A percentile compares a stretch with the other conserved stretches of the same genome.
phyloP scores from a whole-genome alignment of 1,140 invertebrate genomes.

The Palaemon carinicauda region DNA sequence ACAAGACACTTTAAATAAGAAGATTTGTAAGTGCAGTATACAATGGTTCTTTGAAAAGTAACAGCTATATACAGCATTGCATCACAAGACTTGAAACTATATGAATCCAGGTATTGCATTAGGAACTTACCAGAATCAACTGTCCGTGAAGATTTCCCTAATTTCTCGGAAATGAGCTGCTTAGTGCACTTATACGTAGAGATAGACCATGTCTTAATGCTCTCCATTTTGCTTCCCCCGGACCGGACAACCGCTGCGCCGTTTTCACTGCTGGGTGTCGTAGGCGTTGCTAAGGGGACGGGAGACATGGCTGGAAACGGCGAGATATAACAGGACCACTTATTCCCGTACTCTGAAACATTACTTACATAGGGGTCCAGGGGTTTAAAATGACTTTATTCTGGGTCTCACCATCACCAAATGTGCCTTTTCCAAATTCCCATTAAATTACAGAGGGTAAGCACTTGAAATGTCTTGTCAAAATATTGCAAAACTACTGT shows the following conservation, averaged over 20 bases:
- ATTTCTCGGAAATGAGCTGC: conserved; percentile 92
- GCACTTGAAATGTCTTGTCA: no score
- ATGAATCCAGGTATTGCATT: no score
- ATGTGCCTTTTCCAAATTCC: not conserved
- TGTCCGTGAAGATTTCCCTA: conserved; percentile 91
- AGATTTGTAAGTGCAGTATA: no score
- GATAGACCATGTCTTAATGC: conserved; percentile 88
- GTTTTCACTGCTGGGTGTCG: conserved; percentile 32
- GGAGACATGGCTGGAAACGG: conserved; percentile 53
- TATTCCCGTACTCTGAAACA: conserved; percentile 49
- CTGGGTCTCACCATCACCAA: not conserved
- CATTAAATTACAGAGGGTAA: not conserved
- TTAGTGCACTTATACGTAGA: conserved; percentile 97
- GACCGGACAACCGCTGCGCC: conserved; percentile 33
- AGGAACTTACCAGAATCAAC: conserved; percentile 78
- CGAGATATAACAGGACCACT: conserved; percentile 51
- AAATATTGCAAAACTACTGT: no score
- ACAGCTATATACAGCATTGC: no score
- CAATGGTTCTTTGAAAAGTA: no score
- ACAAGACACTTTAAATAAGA: no score
- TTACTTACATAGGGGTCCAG: conserved; percentile 43
- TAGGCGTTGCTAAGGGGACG: conserved; percentile 30
- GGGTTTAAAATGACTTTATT: not conserved
- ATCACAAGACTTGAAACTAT: no score
- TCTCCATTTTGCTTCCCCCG: conserved; percentile 40